phyloP scores from a whole-genome alignment of 2,797 vertebrate genomes.

The Muscicapa striata region DNA sequence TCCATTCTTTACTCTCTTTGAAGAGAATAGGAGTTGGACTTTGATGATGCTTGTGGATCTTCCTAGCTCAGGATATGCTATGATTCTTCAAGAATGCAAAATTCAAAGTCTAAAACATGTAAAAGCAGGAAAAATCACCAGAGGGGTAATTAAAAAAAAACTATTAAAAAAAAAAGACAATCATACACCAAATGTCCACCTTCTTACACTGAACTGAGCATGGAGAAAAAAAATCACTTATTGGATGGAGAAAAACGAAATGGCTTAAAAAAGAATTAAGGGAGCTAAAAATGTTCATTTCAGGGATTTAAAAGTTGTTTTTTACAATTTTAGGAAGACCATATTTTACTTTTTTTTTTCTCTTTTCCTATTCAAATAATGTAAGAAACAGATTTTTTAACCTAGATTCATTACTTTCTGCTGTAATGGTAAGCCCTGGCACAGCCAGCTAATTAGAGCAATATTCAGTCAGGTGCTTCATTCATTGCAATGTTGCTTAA shows the following conservation, averaged over 20 bases:
- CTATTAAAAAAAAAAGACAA: accelerated
- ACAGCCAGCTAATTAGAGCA: background rate
- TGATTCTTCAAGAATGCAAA: background rate
- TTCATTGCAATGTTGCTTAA: background rate
- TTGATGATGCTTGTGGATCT: background rate
- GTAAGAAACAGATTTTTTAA: background rate
- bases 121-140: background rate
- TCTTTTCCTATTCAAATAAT: background rate
- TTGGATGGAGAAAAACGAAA: background rate
- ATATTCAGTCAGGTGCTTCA: background rate
- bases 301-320: background rate
- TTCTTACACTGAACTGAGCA: background rate
- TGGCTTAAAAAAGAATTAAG: background rate
- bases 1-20: background rate
- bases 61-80: background rate
- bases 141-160: accelerated
- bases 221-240: background rate
- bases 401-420: background rate
- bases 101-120: background rate
- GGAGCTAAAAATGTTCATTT: background rate
- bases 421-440: background rate
- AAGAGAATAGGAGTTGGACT: background rate
- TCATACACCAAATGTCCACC: background rate
- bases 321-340: accelerated
- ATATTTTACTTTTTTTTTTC: background rate